phyloP scores from a whole-genome alignment of 2,888 invertebrate species.

The Stenoptilia bipunctidactyla region DNA sequence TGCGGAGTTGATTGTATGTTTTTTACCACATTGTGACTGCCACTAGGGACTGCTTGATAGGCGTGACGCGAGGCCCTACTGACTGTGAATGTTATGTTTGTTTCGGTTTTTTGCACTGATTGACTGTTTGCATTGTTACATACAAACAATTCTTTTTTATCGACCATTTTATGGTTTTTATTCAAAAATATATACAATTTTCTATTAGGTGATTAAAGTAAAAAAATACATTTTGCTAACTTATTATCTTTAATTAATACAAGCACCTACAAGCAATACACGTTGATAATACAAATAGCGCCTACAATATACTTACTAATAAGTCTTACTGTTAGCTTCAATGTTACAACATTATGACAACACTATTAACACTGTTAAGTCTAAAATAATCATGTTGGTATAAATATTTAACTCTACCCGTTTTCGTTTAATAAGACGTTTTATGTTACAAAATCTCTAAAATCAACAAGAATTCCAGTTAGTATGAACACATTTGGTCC shows the following conservation, averaged over 20 bases:
- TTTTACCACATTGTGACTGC: neutral
- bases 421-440: slow-evolving; percentile 1
- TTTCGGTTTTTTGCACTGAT: slow-evolving; percentile 10
- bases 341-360: neutral
- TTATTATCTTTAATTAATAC: too few species aligned
- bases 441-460: neutral
- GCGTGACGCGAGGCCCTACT: slow-evolving; percentile 4
- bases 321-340: neutral
- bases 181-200: too few species aligned
- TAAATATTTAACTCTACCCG: neutral
- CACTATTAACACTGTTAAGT: neutral
- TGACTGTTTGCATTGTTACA: slow-evolving; percentile 6
- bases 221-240: too few species aligned
- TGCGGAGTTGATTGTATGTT: neutral
- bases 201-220: too few species aligned
- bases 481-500: slow-evolving; percentile 4
- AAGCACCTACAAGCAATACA: too few species aligned
- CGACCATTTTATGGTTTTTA: too few species aligned
- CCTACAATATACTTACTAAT: neutral
- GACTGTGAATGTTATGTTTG: neutral
- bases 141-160: too few species aligned
- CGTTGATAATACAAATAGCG: too few species aligned
- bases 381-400: neutral
- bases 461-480: slow-evolving; percentile 5
- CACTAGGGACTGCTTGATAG: slow-evolving; percentile 1